Conservation (phyloP, 2,797 vertebrate genomes). For the Falco cherrug region DNA sequence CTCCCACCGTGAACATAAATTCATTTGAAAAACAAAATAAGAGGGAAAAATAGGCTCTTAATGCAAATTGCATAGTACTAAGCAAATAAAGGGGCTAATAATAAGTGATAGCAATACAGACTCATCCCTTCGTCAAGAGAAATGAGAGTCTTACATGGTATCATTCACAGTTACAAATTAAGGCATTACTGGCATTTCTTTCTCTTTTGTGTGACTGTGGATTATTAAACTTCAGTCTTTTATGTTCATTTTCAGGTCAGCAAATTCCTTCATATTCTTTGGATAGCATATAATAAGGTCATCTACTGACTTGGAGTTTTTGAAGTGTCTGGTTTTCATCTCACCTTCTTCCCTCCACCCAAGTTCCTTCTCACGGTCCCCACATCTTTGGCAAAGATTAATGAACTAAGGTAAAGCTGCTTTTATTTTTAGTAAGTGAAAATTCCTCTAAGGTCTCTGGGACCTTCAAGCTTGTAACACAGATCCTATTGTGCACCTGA, state of each 20-base stretch:
- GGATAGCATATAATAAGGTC: background rate
- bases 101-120: background rate
- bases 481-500: too few relatives aligned
- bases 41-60: background rate
- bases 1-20: background rate
- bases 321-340: background rate
- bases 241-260: background rate
- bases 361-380: background rate
- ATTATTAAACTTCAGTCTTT: background rate
- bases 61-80: constrained; percentile 8
- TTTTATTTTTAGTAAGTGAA: background rate
- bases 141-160: background rate
- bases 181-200: background rate
- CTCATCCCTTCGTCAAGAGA: background rate
- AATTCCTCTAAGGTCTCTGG: background rate
- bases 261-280: background rate
- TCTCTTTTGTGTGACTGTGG: background rate
- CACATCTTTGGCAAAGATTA: background rate
- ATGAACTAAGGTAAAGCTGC: background rate
- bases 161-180: background rate
- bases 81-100: constrained; percentile 24
- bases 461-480: background rate
- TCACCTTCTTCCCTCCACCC: background rate
- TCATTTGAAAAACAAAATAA: constrained; percentile 43
- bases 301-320: background rate